phyloP scores from a whole-genome alignment of 2,797 vertebrate species.

The Chelidonichthys spinosus region DNA sequence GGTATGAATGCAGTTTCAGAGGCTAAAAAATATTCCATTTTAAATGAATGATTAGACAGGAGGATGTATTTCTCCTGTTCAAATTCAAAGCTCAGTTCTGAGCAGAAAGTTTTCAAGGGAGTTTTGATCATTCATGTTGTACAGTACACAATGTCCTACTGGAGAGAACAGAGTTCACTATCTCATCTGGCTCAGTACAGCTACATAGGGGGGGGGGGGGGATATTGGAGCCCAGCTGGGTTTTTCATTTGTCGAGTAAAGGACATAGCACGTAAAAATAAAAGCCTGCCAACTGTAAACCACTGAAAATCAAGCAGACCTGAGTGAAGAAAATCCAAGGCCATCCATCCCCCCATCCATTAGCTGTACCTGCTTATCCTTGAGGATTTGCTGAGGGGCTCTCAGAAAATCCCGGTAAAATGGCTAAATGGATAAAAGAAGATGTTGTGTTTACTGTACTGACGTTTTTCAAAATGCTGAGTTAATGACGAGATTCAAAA shows the following conservation, averaged over 20 bases:
- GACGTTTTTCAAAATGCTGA: not conserved
- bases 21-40: not conserved
- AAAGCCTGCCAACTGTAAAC: constrained; percentile 1
- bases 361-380: not conserved
- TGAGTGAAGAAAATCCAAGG: not conserved
- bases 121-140: constrained; percentile 25
- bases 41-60: not conserved
- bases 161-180: constrained; percentile 35
- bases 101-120: constrained; percentile 8
- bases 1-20: not conserved
- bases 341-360: constrained; percentile 6
- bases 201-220: not conserved
- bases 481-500: not conserved
- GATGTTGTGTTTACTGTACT: not conserved
- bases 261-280: constrained; percentile 13
- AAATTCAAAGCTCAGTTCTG: not conserved
- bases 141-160: constrained; percentile 40
- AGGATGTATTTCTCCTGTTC: constrained; percentile 1
- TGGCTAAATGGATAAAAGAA: not conserved
- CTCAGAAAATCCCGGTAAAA: not conserved
- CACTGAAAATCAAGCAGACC: constrained; percentile 8
- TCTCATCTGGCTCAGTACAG: constrained; percentile 9
- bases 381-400: not conserved
- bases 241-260: constrained; percentile 23
- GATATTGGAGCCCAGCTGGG: constrained; percentile 4